Base-by-base conservation (phyloP, 2,113 vertebrate genomes). In the Platanista minor region DNA sequence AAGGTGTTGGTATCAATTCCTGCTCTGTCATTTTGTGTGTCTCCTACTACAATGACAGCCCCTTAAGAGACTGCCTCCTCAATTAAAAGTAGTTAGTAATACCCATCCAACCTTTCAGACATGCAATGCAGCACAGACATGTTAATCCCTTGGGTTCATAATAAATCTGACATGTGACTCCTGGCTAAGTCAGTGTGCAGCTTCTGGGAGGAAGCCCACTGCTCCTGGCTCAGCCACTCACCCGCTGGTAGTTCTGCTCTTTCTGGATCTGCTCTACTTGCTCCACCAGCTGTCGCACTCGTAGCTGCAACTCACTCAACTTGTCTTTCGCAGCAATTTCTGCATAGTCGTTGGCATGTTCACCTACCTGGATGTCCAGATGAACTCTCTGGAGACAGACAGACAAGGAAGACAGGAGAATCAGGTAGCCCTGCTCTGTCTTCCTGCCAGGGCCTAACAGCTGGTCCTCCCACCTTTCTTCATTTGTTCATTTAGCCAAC, bases 191-290 rank as follows among this genome's bases (percentile, higher is more conserved):
- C 9, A 15, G 57, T 10, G 18, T 36, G n/a, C 52, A 43, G 84
- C 46, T 54, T 57, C 57, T 39, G 64, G 62, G 36, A 54, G 13
- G 80, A 96, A 83, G 31, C n/a, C 54, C 62, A 41, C 82, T 1
- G 6, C 46, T 49, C 84, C 52, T 0, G 7, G 43, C 25, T 59
- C 57, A 29, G 31, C 4, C 41, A 27, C 99, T 98, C 69, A 99
- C 99, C 98, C 99, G 98, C 97, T 99, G 99, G 95, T 99, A 99
- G 98, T 99, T 99, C 98, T 99, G 99, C 97, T 99, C 99, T 97
- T 99, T 99, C 98, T 99, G 99, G 98, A 99, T 99, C 98, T 99
- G 99, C 96, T 99, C 99, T 84, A 99, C 99, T 97, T 99, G 99
- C 94, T 99, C 99, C 95, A 99, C 99, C 85, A 99, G 98, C 98